Conservation (phyloP, 2,888 invertebrate genomes). For the Acronicta psi region DNA sequence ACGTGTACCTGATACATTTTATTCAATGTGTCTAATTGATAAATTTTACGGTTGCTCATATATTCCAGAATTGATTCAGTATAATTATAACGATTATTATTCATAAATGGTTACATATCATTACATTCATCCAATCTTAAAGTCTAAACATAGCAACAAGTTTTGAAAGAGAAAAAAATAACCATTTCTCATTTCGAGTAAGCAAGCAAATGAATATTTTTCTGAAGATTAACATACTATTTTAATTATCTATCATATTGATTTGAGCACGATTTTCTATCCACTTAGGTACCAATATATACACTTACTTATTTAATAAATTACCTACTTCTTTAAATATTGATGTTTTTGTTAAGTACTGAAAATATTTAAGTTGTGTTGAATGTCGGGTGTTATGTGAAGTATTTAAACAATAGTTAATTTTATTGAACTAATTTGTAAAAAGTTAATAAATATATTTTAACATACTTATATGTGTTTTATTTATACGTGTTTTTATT, state of each 20-base stretch:
- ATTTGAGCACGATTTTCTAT: slow-evolving; percentile 39
- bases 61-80: not conserved
- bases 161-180: slow-evolving; percentile 11
- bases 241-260: slow-evolving; percentile 10
- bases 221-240: not conserved
- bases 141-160: not conserved
- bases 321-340: slow-evolving; percentile 45
- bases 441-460: slow-evolving; percentile 84
- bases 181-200: slow-evolving; percentile 6
- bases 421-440: slow-evolving; percentile 79
- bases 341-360: slow-evolving; percentile 67
- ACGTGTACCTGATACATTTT: slow-evolving; percentile 28
- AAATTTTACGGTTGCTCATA: slow-evolving; percentile 2
- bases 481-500: not conserved
- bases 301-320: slow-evolving; percentile 41
- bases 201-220: not conserved
- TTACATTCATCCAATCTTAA: not conserved
- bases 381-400: slow-evolving; percentile 66
- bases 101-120: too few species aligned
- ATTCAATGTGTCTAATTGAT: slow-evolving; percentile 23
- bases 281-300: slow-evolving; percentile 40
- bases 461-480: slow-evolving; percentile 66
- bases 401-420: slow-evolving; percentile 74
- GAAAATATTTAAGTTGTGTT: slow-evolving; percentile 71
- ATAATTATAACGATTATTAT: too few species aligned